These are phyloP conservation scores for Entomobrya multifasciata DNA, from an alignment of 2,888 invertebrate species.

Conservation along the genomic window DNA sequence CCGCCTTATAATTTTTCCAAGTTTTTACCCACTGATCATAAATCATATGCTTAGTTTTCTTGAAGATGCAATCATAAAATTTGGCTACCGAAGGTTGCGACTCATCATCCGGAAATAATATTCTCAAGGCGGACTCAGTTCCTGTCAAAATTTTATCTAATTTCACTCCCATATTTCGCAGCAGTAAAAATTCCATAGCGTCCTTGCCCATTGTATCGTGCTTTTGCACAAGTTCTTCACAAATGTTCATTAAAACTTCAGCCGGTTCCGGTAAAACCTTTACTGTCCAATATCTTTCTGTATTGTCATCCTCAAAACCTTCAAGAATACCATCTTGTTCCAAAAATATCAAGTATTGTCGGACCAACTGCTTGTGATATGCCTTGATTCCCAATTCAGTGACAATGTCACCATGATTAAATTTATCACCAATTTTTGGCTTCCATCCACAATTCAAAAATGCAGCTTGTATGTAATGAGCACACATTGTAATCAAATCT, in stretches of 20 bases:
- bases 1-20: background rate
- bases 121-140: constrained; percentile 11
- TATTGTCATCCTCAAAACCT: background rate
- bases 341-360: constrained; percentile 19
- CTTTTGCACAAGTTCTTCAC: constrained; percentile 2
- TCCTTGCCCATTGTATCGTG: background rate
- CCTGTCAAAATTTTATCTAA: constrained; percentile 31
- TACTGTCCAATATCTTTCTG: background rate
- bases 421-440: background rate
- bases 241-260: background rate
- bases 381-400: background rate
- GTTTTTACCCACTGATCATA: background rate
- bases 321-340: constrained; percentile 6
- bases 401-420: background rate
- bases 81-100: constrained; percentile 28
- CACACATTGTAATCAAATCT: constrained; percentile 17
- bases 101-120: constrained; percentile 49
- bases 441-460: constrained; percentile 50
- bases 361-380: background rate
- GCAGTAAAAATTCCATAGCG: background rate
- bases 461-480: constrained; percentile 37
- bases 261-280: background rate
- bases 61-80: constrained; percentile 44
- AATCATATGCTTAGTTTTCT: background rate
- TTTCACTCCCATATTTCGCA: background rate